These are phyloP conservation scores for Eurois occulta DNA, from an alignment of 2,888 invertebrate species.

Conservation along the genomic window DNA sequence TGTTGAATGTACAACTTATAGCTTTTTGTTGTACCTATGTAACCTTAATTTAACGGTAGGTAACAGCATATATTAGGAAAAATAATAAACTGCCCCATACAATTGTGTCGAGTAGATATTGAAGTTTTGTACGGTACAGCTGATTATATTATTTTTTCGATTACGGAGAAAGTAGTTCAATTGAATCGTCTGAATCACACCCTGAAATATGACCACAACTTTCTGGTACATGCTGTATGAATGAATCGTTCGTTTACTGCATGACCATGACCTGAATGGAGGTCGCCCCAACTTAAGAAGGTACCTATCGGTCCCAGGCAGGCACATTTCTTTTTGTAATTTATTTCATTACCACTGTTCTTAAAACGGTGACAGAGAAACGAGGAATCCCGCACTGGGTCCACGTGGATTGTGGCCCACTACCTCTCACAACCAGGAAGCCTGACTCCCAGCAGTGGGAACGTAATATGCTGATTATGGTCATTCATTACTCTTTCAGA, in stretches of 20 bases:
- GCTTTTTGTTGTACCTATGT: conserved; percentile 14
- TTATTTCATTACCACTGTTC: background rate
- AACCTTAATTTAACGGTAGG: conserved; percentile 2
- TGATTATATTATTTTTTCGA: too few relatives aligned
- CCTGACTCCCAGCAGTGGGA: background rate
- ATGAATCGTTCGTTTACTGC: background rate
- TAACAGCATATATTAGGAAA: background rate
- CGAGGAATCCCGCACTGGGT: background rate
- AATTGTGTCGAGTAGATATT: too few relatives aligned
- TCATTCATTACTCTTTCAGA: too few relatives aligned
- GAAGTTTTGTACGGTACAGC: too few relatives aligned
- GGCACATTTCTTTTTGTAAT: background rate
- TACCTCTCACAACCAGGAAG: too few relatives aligned
- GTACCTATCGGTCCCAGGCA: background rate
- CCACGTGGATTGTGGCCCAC: background rate
- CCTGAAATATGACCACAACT: background rate
- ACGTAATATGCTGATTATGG: background rate
- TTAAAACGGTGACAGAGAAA: background rate
- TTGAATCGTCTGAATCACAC: too few relatives aligned
- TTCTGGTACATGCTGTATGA: background rate
- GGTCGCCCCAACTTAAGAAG: too few relatives aligned
- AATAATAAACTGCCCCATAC: background rate
- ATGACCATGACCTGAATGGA: background rate
- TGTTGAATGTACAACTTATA: conserved; percentile 14
- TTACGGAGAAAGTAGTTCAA: too few relatives aligned